A percentile compares a stretch with the other conserved stretches of the same genome.
Conservation (phyloP, 2,113 vertebrate species). For the Condylura cristata region DNA sequence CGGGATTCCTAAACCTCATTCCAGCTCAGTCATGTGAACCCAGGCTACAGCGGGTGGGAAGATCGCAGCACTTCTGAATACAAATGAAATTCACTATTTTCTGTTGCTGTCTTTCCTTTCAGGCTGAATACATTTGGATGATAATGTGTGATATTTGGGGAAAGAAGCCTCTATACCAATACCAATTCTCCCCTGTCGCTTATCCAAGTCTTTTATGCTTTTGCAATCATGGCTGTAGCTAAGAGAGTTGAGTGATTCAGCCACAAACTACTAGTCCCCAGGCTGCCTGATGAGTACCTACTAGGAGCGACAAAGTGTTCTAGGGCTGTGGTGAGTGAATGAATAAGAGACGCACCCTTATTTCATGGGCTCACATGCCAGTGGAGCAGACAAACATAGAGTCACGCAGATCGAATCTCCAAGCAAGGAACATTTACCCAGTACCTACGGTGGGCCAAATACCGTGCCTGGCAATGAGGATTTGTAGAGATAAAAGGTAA, state of each 20-base stretch:
- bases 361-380: not conserved
- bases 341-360: not conserved
- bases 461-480: not conserved
- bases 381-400: not conserved
- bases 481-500: not conserved
- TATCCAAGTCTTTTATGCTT: slow-evolving; percentile 24
- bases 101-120: slow-evolving; percentile 30
- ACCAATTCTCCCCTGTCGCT: slow-evolving; percentile 18
- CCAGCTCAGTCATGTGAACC: not conserved
- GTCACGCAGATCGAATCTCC: not conserved
- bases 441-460: not conserved
- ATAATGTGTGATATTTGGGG: not conserved
- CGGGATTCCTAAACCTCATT: slow-evolving; percentile 64
- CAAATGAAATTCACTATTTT: slow-evolving; percentile 19
- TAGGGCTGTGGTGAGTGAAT: not conserved
- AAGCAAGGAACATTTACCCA: not conserved
- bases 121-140: not conserved
- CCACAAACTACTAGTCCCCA: not conserved
- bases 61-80: slow-evolving; percentile 35
- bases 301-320: not conserved
- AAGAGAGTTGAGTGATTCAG: not conserved
- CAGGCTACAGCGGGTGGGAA: slow-evolving; percentile 58
- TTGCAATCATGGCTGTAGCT: not conserved
- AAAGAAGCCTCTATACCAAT: not conserved
- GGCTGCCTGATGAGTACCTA: not conserved